These are phyloP conservation scores for Spatulosminthurus flaviceps DNA, from an alignment of 2,888 invertebrate species.

Conservation along the genomic window DNA sequence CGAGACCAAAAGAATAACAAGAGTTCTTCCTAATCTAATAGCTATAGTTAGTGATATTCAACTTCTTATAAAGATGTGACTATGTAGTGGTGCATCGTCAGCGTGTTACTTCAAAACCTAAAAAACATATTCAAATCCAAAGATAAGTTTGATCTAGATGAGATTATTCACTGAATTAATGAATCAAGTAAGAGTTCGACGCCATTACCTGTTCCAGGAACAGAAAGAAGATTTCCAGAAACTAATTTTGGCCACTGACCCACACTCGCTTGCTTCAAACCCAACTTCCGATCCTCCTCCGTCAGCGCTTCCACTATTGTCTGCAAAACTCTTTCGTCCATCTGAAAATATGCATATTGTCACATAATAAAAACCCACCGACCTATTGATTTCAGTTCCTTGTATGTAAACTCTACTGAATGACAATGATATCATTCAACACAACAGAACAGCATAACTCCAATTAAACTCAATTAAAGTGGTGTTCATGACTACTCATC, in stretches of 20 bases:
- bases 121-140: neutral
- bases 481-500: no score
- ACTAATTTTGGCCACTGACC: slow-evolving; percentile 59
- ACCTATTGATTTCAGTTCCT: no score
- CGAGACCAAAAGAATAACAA: no score
- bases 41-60: no score
- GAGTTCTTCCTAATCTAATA: no score
- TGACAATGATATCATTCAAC: no score
- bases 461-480: no score
- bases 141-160: neutral
- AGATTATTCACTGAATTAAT: neutral
- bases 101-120: slow-evolving; percentile 10
- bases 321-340: slow-evolving; percentile 43
- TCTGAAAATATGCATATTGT: slow-evolving; percentile 34
- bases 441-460: no score
- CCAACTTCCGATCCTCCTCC: slow-evolving; percentile 47
- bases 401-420: no score
- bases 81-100: neutral
- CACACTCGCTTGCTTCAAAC: slow-evolving; percentile 50
- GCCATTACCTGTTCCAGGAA: slow-evolving; percentile 48
- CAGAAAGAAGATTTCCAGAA: slow-evolving; percentile 54
- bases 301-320: slow-evolving; percentile 42
- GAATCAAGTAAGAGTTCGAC: neutral
- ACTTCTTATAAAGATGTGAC: neutral
- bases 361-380: neutral